Evolutionary conservation across 1,140 invertebrate species (phyloP).

Genomic region (Pogonognathellus flavescens): DNA sequence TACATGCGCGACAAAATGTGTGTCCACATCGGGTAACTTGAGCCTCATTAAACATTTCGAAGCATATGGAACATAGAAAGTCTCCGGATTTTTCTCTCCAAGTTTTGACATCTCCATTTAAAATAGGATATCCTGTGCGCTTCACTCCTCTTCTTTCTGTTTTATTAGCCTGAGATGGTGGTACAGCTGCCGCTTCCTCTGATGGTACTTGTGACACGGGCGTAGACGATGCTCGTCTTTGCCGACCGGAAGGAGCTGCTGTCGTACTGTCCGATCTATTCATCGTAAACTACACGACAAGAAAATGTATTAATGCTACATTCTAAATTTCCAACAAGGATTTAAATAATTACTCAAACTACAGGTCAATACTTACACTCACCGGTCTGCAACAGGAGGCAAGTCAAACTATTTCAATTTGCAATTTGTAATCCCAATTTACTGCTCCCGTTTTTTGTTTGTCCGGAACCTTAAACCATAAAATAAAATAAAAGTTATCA

Average conservation of each 20-base stretch:
- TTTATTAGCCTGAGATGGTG: neutral
- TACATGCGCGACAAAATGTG: slow-evolving; percentile 91
- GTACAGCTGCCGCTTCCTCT: neutral
- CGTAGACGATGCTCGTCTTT: neutral
- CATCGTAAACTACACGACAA: neutral
- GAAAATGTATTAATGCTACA: no score
- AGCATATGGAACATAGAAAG: slow-evolving; percentile 59
- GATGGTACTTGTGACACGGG: neutral
- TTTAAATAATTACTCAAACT: no score
- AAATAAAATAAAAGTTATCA: no score
- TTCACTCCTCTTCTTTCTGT: slow-evolving; percentile 17
- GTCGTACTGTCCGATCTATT: neutral
- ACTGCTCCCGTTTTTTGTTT: no score
- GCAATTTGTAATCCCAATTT: no score
- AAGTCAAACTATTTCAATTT: no score
- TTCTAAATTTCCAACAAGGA: no score
- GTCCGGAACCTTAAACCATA: no score
- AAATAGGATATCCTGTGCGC: neutral
- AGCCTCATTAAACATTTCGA: slow-evolving; percentile 53
- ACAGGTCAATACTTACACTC: no score
- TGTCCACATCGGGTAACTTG: slow-evolving; percentile 92
- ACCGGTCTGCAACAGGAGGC: no score
- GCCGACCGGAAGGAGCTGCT: neutral
- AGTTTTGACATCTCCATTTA: slow-evolving; percentile 15
- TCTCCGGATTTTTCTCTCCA: slow-evolving; percentile 30